These are phyloP conservation scores for Dorcus parallelipipedus DNA, from an alignment of 2,888 invertebrate species.

Conservation along the genomic window DNA sequence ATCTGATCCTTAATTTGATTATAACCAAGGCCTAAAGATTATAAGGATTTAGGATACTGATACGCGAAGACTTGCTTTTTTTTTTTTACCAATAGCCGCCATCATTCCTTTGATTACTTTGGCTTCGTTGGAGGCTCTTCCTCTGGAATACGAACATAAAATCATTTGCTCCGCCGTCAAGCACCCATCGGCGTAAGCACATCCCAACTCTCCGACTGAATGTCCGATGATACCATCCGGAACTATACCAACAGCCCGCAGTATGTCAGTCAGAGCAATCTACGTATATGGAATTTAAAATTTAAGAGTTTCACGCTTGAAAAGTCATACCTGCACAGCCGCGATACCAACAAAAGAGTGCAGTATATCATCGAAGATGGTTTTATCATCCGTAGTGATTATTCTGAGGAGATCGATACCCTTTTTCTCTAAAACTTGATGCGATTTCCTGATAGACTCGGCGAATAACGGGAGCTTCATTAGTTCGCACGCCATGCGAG, in stretches of 20 bases:
- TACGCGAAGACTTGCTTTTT: background rate
- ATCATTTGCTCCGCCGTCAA: constrained; percentile 86
- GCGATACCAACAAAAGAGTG: constrained; percentile 73
- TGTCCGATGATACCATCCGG: constrained; percentile 81
- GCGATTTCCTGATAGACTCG: constrained; percentile 58
- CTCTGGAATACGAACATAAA: constrained; percentile 78
- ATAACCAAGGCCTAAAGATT: constrained; percentile 43
- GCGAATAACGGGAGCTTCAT: constrained; percentile 66
- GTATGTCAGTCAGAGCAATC: constrained; percentile 55
- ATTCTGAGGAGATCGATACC: constrained; percentile 63
- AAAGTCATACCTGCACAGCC: constrained; percentile 54
- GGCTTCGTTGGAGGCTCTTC: constrained; percentile 69
- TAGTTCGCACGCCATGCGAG: constrained; percentile 64
- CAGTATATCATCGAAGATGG: constrained; percentile 62
- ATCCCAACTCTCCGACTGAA: constrained; percentile 92
- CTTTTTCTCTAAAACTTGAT: constrained; percentile 55
- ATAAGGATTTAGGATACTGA: background rate
- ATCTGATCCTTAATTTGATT: constrained; percentile 60
- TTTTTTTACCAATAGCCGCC: constrained; percentile 73
- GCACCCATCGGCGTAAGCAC: constrained; percentile 92
- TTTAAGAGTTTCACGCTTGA: constrained; percentile 3
- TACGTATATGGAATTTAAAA: constrained; percentile 11
- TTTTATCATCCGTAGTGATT: constrained; percentile 55
- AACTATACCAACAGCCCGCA: constrained; percentile 57
- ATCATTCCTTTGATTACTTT: constrained; percentile 73